These are phyloP conservation scores for Panurus biarmicus DNA, from an alignment of 2,113 vertebrate species.

Conservation along the genomic window DNA sequence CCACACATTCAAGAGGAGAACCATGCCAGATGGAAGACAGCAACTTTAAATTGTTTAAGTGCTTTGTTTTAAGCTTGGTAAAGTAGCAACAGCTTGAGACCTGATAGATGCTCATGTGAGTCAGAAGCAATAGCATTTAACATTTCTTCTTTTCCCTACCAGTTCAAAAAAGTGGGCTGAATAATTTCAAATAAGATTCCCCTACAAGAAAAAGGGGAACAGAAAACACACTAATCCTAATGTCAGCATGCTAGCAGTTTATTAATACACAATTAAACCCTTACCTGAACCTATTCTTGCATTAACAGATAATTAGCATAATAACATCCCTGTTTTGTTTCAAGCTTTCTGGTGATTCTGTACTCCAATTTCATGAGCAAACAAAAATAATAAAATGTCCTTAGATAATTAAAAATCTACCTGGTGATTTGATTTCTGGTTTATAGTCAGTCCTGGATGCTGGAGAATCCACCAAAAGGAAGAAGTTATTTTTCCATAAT, in stretches of 20 bases:
- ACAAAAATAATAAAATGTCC: background rate
- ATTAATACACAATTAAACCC: background rate
- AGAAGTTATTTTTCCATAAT: background rate
- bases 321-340: background rate
- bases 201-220: background rate
- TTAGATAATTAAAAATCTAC: background rate
- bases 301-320: background rate
- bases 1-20: background rate
- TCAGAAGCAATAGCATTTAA: background rate
- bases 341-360: background rate
- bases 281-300: background rate
- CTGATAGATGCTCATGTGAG: background rate
- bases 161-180: background rate
- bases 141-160: background rate
- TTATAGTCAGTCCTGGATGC: background rate
- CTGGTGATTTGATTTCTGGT: background rate
- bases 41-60: background rate
- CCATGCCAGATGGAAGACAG: background rate
- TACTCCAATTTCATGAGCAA: background rate
- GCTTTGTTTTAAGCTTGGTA: background rate
- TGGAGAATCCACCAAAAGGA: background rate
- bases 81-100: background rate
- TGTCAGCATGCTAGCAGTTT: background rate
- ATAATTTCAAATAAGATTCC: background rate
- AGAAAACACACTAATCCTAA: background rate